Evolutionary conservation across 2,888 invertebrate genomes (phyloP), one percentile per base, ranked within the genome.

Genomic region (Dicranocentrus wangi): DNA sequence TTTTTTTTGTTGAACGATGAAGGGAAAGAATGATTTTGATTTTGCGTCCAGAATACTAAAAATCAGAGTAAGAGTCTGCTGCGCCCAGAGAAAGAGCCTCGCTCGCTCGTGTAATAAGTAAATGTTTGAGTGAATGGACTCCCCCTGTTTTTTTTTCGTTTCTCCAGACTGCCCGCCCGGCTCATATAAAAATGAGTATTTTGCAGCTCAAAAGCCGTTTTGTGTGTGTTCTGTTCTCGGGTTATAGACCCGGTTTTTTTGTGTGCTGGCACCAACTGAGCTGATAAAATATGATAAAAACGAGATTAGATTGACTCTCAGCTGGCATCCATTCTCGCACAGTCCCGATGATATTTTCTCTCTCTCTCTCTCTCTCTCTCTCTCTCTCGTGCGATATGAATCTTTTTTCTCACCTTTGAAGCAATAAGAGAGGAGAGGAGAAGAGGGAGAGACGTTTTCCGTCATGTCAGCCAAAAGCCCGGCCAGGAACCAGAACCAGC

Each of bases 251-350:
- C 3, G 5, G 10, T 32, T 3, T 7, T 32, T 32, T 32, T 32
- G 32, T 32, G 32, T 32, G 10, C 32, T 72, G 72, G 72, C 72
- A 72, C 58, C 43, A 43, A 42, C 39, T 43, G 60, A 71, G 72
- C 60, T 72, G 61, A 61, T 72, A 61, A 72, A 72, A 72, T 72
- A 72, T 72, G 72, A 72, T 72, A 72, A 72, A 72, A 72, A 72
- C 32, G 61, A 72, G 72, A 72, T 72, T 72, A 72, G 61, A 72
- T 72, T 72, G 72, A 72, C 72, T 72, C 72, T 72, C 71, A 72
- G 72, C 72, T 72, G 61, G 60, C 72, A 61, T 47, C 61, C 72
- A 72, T 60, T 72, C 72, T 21, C 58, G 3, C 51, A 42, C 72
- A 61, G 47, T 72, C 47, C 32, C 71, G 8, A 15, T 53, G n/a